phyloP scores from a whole-genome alignment of 64 coral and sea anemone species.

The Platygyra sinensis region DNA sequence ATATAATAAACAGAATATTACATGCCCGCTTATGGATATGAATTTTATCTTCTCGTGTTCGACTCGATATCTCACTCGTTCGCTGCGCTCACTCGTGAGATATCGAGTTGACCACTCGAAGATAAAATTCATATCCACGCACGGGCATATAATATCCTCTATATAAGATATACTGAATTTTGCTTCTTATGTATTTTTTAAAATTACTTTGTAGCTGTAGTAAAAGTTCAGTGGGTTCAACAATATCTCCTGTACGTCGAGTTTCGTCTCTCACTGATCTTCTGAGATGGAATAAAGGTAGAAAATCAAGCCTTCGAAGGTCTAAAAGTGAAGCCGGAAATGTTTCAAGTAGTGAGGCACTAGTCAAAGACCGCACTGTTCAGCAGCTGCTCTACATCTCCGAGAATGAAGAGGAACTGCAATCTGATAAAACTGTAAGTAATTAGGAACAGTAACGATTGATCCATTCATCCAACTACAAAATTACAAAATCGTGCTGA shows the following conservation, averaged over 20 bases:
- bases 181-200: background rate
- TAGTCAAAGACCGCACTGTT: background rate
- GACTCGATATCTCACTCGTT: too few relatives aligned
- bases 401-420: background rate
- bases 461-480: too few relatives aligned
- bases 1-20: too few relatives aligned
- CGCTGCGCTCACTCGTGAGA: too few relatives aligned
- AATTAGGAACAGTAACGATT: background rate
- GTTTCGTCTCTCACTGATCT: slow-evolving; percentile 34
- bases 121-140: too few relatives aligned
- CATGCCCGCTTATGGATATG: too few relatives aligned
- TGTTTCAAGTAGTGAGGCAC: background rate
- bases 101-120: too few relatives aligned
- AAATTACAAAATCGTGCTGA: too few relatives aligned
- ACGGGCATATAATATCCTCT: too few relatives aligned
- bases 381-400: background rate
- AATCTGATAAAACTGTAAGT: background rate
- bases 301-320: background rate
- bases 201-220: background rate
- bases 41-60: too few relatives aligned
- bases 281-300: background rate
- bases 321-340: slow-evolving; percentile 19
- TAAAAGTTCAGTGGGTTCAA: background rate
- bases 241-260: background rate
- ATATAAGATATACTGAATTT: too few relatives aligned